Evolutionary conservation across 2,797 vertebrate genomes (phyloP), one percentile per base, ranked within the genome.

Genomic region (Cygnus olor): DNA sequence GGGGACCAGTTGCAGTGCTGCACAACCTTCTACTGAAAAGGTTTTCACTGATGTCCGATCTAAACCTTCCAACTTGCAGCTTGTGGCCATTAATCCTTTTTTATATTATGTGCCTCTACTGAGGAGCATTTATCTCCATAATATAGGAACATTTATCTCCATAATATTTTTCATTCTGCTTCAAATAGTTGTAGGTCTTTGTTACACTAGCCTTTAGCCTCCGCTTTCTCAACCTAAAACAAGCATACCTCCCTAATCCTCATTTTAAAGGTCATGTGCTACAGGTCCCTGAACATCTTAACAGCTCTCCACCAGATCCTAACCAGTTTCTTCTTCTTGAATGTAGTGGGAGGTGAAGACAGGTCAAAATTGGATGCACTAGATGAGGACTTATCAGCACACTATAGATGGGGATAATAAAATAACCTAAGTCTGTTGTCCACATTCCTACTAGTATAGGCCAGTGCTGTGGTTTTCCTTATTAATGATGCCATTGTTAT

Each of bases 291-390:
- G 63, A 72, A 53, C 14, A 42, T 38, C 15, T 30, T 74, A 36
- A 21, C 38, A 66, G 7, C 49, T 74, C 18, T 80, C 11, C 22
- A 32, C 4, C 2, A 20, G 34, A 49, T 30, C 6, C 42, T 80
- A 25, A 42, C 32, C 57, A 11, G 9, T 80, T 74, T 7, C 12
- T 57, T 51, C 21, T 63, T 82, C 19, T 44, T 88, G 28, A 81
- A 1, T 27, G 49, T 2, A 1, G 3, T 74, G 28, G 34, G 28
- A 61, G 6, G 4, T 6, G 3, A 6, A 11, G 11, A 6, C 24
- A 68, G 14, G 49, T 28, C 73, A 57, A 36, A 57, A 9, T 74
- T 53, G 47, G 6, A 9, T 73, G 76, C 30, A 73, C 28, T 36
- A 73, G 13, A 17, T 40, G 5, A 38, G 38, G 21, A 36, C 60